Evolutionary conservation across 2,797 vertebrate genomes (phyloP), one percentile per base, ranked within the genome.

Genomic region (Cossypha niveicapilla): DNA sequence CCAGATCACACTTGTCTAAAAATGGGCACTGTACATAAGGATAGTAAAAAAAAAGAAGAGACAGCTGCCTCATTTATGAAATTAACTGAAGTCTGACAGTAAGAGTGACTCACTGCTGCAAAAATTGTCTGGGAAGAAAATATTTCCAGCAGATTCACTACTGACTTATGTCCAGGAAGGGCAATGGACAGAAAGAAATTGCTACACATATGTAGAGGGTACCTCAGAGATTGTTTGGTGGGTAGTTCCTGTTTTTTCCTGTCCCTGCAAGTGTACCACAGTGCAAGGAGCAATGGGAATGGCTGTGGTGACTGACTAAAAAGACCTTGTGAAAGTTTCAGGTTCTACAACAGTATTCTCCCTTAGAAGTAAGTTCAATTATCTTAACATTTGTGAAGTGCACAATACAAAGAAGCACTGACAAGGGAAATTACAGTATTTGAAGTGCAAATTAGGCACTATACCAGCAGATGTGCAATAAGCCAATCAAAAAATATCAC

Each of bases 351-450:
- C 8, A 74, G 11, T 42, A 83, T 71, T n/a, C 3, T 72, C 30
- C 18, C 32, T 50, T 51, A 72, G 24, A 71, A 81, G 22, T 50
- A 37, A 51, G 39, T 44, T n/a, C 16, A 87, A 66, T 82, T 85
- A 78, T 19, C 62, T 85, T 72, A 81, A 74, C 50, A 30, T 10
- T 10, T 50, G 45, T 70, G 54, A 91, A 78, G 91, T 68, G 32
- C 19, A 39, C 22, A n/a, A 60, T 15, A 53, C 37, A 68, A 81
- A 81, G 50, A 78, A 65, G 42, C 35, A 51, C 19, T 91, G 71
- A 72, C 39, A 81, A 85, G 42, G 51, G 18, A 91, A 92, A 89
- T 89, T 72, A 68, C 32, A 70, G 51, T 44, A 92, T 87, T 70
- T 92, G 61, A 87, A 78, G 60, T 62, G 67, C 48, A 79, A 91